These are phyloP conservation scores for Hassar affinis DNA, from an alignment of 2,113 vertebrate genomes.

Conservation along the genomic window DNA sequence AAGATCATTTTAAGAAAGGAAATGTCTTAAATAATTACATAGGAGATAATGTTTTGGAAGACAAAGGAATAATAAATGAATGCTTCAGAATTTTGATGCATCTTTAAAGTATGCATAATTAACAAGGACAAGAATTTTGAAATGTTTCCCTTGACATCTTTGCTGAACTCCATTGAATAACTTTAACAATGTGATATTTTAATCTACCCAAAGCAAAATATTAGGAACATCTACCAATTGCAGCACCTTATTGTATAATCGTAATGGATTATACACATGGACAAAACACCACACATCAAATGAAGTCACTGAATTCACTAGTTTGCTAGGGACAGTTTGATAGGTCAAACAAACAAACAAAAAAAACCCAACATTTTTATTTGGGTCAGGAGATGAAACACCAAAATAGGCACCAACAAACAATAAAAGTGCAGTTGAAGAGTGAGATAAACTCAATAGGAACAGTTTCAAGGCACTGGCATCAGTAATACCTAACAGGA, in stretches of 20 bases:
- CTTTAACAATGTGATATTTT: background rate
- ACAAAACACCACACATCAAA: background rate
- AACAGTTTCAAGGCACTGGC: background rate
- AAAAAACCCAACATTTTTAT: background rate
- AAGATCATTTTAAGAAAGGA: background rate
- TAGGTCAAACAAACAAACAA: background rate
- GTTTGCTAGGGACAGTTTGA: background rate
- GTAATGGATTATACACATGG: background rate
- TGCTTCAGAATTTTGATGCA: background rate
- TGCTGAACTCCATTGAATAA: background rate
- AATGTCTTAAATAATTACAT: background rate
- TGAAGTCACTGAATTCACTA: background rate
- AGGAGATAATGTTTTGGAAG: background rate
- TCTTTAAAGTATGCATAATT: background rate
- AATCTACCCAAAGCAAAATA: background rate
- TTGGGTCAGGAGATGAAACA: background rate
- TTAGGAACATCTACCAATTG: background rate
- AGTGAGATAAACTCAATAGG: background rate
- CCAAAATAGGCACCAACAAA: background rate
- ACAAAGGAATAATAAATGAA: background rate
- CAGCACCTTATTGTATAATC: background rate
- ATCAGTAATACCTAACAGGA: background rate
- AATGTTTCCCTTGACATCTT: background rate
- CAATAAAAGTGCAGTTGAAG: background rate
- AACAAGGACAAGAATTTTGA: background rate